Evolutionary conservation across 2,797 vertebrate genomes (phyloP), one percentile per base, ranked within the genome.

Genomic region (Lophura swinhoii): DNA sequence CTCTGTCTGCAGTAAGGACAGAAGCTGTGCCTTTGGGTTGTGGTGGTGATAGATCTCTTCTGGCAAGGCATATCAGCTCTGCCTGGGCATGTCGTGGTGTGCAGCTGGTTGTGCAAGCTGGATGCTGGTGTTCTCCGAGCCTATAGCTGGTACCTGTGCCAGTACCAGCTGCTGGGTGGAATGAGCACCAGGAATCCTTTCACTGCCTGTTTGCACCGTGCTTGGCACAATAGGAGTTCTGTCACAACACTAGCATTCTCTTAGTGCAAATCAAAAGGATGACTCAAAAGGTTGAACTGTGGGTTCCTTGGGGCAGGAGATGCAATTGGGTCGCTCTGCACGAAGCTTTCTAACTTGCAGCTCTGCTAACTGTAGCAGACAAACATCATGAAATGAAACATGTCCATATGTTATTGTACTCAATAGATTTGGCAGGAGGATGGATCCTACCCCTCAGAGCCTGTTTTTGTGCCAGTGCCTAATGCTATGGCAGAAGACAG

Each of bases 391-490:
- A 48, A 55, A 18, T 14, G 3, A 60, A 78, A 5, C 66, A 23
- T 59, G 53, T 37, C 44, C 35, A 12, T 62, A 23, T 83, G 56
- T 76, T 88, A 12, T 64, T 91, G 77, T 67, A 21, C 66, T 87
- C 79, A 67, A 13, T 94, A 99, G 98, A 97, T 98, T 33, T 99
- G 99, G 99, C 97, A 98, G 87, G 94, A 99, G 94, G 95, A 98
- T 53, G 98, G 98, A 43, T 97, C 97, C 94, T 99, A 98, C 97
- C 99, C 99, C 0, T 99, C 99, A 17, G 99, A 99, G 91, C 99
- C 99, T 0, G 85, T 99, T 96, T 99, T 99, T 96, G 98, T 99
- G 64, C 98, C 99, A 35, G 94, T 96, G 39, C 99, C 98, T n/a
- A 56, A 97, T 14, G 96, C 98, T 78, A 96, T 6, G 1, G 98